Base-by-base conservation (phyloP, 2,113 vertebrate genomes). In the Charadrius vociferus region DNA sequence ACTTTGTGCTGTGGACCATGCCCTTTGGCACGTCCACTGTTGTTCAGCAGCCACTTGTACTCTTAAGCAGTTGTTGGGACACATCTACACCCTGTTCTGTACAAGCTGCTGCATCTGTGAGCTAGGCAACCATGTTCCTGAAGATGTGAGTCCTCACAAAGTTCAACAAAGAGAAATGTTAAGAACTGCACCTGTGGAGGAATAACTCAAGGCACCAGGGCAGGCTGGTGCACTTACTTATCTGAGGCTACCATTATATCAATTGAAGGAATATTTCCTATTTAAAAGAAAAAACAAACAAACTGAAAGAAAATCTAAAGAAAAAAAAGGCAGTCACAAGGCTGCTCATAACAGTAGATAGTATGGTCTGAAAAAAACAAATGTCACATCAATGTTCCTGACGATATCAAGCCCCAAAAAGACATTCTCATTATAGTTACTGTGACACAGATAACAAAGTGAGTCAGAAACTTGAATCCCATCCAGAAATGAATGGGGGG, bases 401-500 rank as follows among this genome's bases (percentile, higher is more conserved):
- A 79, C 80, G 43, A 55, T 87, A 88, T 77, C 74, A 94, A 88
- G 47, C 4, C 43, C 53, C 55, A 10, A 47, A 88, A 91, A 83
- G 84, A 67, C 23, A 43, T 93, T 96, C 63, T 93, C 41, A 55
- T 81, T 59, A 71, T 80, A 87, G 62, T 85, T 67, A 43, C 58
- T 66, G 56, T 74, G 53, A 49, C 79, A 92, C 62, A 90, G 91
- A 96, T 71, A 95, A 95, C 29, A 88, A 79, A 95, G 12, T 82
- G 78, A 97, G 62, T 95, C 94, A 94, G 50, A 96, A 91, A 70
- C 30, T 94, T 96, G 94, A 87, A 81, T 79, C 50, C 58, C 14
- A 85, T 78, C 95, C 96, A 96, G 37, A 91, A 94, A 81, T n/a
- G 10, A 85, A 73, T 47, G 19, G 36, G n/a, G 37, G n/a, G 9